Base-by-base conservation (phyloP, 2,797 vertebrate genomes). In the Siniperca scherzeri region DNA sequence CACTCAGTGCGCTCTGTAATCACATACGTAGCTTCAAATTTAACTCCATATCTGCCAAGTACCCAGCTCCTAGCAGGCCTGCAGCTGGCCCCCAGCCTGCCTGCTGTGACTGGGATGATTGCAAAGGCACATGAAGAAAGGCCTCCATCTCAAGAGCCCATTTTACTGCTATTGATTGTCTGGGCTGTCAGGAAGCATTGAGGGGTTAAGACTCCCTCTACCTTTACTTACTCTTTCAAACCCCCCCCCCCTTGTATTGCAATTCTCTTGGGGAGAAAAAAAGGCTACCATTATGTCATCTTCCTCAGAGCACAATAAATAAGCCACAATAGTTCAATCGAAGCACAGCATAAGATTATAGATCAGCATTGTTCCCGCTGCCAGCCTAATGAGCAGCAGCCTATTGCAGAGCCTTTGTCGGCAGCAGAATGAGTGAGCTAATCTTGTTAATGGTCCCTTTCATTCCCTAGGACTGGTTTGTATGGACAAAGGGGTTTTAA, bases 391-490 rank as follows among this genome's bases (percentile, higher is more conserved):
- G 91, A 92, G 90, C 90, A 88, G 82, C 86, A 61, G 91, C 74
- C 82, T 78, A 81, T 85, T 89, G 87, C 84, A 40, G 76, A 81
- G 83, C 88, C 74, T 91, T 93, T 92, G 92, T 93, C 81, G 22
- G 84, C 75, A 17, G 80, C 81, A 88, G 87, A 93, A 91, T 93
- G 84, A 92, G 86, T 67, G 80, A 88, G 92, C 81, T 94, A 93
- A 94, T 94, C 92, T 93, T 68, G 91, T 93, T 94, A 94, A 94
- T 92, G 88, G 92, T 89, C 87, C 82, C 70, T 93, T 93, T 92
- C 86, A 88, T 91, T 92, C 87, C 80, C 82, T 60, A 44, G 82
- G 81, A 85, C 78, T 81, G 88, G 82, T 88, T 91, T 90, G 71
- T 84, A 67, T 83, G 88, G 86, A 92, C 87, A 91, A 93, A 91